Percentiles rank a stretch among this genome's conserved stretches.
phyloP scores from a whole-genome alignment of 2,113 vertebrate species.

The Otis tarda region DNA sequence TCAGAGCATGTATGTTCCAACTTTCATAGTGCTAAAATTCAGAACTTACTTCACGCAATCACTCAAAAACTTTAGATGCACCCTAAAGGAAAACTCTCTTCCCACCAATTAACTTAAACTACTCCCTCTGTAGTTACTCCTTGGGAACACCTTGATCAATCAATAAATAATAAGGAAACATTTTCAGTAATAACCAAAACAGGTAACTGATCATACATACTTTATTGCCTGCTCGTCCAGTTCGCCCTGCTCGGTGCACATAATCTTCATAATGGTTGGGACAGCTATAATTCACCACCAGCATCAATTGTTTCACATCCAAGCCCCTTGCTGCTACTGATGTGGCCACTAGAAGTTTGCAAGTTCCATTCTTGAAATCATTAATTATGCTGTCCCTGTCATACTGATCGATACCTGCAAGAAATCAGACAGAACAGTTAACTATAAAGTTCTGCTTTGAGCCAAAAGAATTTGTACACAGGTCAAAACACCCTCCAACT shows the following conservation, averaged over 20 bases:
- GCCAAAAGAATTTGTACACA: neutral
- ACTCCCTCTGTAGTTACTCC: neutral
- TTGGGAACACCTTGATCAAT: neutral
- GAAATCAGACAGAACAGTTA: neutral
- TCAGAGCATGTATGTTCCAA: neutral
- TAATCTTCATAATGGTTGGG: slow-evolving; percentile 99
- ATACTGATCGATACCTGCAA: slow-evolving; percentile 95
- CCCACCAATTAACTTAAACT: neutral
- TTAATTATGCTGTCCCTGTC: slow-evolving; percentile 98
- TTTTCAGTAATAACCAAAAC: neutral
- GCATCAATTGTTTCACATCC: slow-evolving; percentile 95
- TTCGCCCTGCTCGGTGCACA: slow-evolving; percentile 94
- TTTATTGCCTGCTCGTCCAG: slow-evolving; percentile 96
- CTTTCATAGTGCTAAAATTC: neutral
- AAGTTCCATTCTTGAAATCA: slow-evolving; percentile 95
- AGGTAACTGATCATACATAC: slow-evolving; percentile 58
- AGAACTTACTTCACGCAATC: neutral
- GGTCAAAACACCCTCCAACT: neutral
- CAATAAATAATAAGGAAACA: neutral
- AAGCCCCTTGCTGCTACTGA: slow-evolving; percentile 95
- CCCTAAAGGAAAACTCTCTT: neutral
- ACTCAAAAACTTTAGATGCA: neutral
- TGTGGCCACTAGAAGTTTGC: slow-evolving; percentile 95
- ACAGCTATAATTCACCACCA: slow-evolving; percentile 96
- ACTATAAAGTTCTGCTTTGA: neutral